Conservation (phyloP, 2,888 invertebrate genomes). For the Platerodrilus igneus region DNA sequence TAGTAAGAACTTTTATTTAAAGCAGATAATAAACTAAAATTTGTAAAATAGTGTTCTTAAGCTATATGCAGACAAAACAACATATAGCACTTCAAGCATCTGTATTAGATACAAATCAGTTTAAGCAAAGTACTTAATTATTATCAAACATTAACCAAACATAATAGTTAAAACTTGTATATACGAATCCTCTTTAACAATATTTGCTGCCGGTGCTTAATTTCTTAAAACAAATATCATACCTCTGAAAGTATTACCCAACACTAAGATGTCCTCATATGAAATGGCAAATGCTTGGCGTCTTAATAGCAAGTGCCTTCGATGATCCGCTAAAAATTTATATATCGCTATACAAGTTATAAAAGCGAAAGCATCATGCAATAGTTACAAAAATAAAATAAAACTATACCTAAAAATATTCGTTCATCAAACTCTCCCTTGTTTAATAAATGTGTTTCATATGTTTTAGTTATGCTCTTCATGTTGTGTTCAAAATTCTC, state of each 20-base stretch:
- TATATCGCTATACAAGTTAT: slow-evolving; percentile 21
- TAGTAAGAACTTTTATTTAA: too few species aligned
- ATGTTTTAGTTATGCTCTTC: slow-evolving; percentile 78
- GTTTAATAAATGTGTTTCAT: slow-evolving; percentile 86
- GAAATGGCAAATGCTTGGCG: slow-evolving; percentile 20
- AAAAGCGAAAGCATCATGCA: too few species aligned
- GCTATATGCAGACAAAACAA: too few species aligned
- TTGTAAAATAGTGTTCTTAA: too few species aligned
- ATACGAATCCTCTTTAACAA: slow-evolving; percentile 9
- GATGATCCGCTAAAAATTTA: slow-evolving; percentile 28
- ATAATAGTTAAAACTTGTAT: slow-evolving; percentile 14
- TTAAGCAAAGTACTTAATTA: too few species aligned
- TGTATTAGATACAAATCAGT: slow-evolving; percentile 2
- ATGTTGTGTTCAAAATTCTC: slow-evolving; percentile 80
- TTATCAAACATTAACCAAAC: slow-evolving; percentile 7
- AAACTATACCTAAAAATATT: slow-evolving; percentile 75
- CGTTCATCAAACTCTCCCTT: slow-evolving; percentile 96
- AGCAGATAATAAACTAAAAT: too few species aligned
- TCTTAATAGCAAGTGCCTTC: slow-evolving; percentile 25
- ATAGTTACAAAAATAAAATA: background rate
- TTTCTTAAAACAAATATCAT: slow-evolving; percentile 12
- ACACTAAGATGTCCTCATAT: slow-evolving; percentile 16
- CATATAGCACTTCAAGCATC: too few species aligned
- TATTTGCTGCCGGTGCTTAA: too few species aligned
- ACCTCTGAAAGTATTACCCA: slow-evolving; percentile 14